Conservation (phyloP, 2,113 vertebrate genomes). For the Laterallus jamaicensis region DNA sequence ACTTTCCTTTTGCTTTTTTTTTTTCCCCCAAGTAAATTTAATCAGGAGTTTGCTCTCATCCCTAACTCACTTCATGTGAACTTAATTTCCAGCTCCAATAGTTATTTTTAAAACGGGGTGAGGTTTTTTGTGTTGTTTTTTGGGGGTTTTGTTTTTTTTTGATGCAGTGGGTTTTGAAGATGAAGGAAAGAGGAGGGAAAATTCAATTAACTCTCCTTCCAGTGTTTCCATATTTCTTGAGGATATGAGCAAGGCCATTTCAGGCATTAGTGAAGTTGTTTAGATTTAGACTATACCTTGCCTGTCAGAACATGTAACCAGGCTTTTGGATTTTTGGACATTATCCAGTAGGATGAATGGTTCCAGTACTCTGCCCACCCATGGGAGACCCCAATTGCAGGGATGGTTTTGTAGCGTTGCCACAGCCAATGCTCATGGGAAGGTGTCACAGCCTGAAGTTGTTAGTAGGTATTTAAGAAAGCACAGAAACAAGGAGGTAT, state of each 20-base stretch:
- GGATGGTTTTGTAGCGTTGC: neutral
- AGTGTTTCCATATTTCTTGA: slow-evolving; percentile 11
- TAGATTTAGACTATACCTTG: neutral
- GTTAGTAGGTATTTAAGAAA: neutral
- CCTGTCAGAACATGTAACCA: neutral
- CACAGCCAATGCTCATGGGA: fast-evolving
- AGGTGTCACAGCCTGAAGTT: neutral
- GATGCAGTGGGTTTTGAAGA: neutral
- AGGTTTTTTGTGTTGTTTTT: neutral
- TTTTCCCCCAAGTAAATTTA: slow-evolving; percentile 74
- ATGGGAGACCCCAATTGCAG: fast-evolving
- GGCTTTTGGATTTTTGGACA: neutral
- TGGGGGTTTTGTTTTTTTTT: neutral
- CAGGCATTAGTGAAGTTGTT: neutral
- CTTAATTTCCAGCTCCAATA: slow-evolving; percentile 78
- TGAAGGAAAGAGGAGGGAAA: neutral
- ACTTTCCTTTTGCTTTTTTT: neutral
- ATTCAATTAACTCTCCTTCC: slow-evolving; percentile 46
- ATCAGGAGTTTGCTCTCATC: slow-evolving; percentile 86
- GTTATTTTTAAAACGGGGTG: slow-evolving; percentile 23
- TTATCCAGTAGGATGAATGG: neutral
- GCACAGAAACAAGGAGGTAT: neutral
- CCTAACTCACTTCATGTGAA: slow-evolving; percentile 84
- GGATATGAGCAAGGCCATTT: neutral
- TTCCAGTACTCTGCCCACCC: neutral